Base-by-base conservation (phyloP, 2,888 invertebrate genomes). In the Hirtodrosophila trivittata region DNA sequence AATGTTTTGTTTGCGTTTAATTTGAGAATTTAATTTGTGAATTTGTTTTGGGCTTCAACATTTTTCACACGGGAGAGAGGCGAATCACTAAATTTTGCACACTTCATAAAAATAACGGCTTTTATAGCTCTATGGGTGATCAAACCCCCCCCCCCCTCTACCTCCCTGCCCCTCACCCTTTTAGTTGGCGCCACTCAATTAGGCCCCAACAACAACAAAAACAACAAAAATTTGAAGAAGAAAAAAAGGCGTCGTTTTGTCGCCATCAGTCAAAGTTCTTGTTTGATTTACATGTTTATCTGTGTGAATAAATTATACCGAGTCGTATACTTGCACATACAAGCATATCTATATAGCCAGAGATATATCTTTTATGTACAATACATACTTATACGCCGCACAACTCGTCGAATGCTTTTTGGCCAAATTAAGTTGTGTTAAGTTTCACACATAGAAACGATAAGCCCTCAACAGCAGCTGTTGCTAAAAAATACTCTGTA, bases 221-320 rank as follows among this genome's bases (percentile, higher is more conserved):
- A 38, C 55, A 64, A 10, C 39, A 49, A 41, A 25, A 49, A 16
- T 30, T 21, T 70, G 8, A 35, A 18, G 6, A 38, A 50, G 32
- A 10, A 35, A 14, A 7, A 35, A 55, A 65, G 77, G 59, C 86
- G 86, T 58, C 84, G 51, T 46, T 51, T 64, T 76, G 87, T 86
- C 77, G 77, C 87, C 78, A 73, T 78, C 86, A 85, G 87, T 80
- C 78, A 80, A 77, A 80, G 78, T 85, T 85, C 87, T 86, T 78
- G 62, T 77, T 85, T 82, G 71, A 85, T 87, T 82, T 85, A 71
- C 83, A 85, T 85, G 87, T 75, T 82, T 81, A 82, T 85, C 67
- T 77, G 56, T 57, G 35, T 37, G 16, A 38, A 28, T 86, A 87
- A 78, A 75, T 86, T 75, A 78, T 65, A 75, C 60, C 37, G 26